Conservation (phyloP, 2,888 invertebrate genomes). For the Conus canariensis region DNA sequence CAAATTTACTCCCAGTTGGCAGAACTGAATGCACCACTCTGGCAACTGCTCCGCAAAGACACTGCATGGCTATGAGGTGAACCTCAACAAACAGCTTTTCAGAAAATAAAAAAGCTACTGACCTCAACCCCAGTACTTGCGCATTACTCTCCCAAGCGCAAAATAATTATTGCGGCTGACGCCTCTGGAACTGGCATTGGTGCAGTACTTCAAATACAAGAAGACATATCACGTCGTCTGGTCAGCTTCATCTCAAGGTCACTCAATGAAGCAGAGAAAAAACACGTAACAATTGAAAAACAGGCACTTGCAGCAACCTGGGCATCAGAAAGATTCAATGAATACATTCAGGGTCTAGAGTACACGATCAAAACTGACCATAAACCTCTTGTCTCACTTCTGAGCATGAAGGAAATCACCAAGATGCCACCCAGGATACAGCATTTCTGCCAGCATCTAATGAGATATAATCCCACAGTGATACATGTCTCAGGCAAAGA, state of each 20-base stretch:
- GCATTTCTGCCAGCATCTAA: not conserved
- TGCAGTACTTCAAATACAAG: not conserved
- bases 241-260: not conserved
- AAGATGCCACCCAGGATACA: slow-evolving; percentile 22
- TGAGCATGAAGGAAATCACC: not conserved
- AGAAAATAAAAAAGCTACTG: not conserved
- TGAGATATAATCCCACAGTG: not conserved
- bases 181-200: not conserved
- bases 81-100: not conserved
- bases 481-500: slow-evolving; percentile 6
- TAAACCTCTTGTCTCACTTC: slow-evolving; percentile 3
- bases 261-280: not conserved
- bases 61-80: not conserved
- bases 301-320: not conserved
- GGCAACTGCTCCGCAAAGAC: not conserved
- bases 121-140: not conserved
- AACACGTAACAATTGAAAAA: not conserved
- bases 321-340: not conserved
- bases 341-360: not conserved
- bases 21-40: not conserved
- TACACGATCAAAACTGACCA: slow-evolving; percentile 17
- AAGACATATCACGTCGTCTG: not conserved
- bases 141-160: not conserved
- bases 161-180: not conserved
- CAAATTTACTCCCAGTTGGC: slow-evolving; percentile 1